These are phyloP conservation scores for Adrianichthys oophorus DNA, from an alignment of 2,797 vertebrate species.

Conservation along the genomic window DNA sequence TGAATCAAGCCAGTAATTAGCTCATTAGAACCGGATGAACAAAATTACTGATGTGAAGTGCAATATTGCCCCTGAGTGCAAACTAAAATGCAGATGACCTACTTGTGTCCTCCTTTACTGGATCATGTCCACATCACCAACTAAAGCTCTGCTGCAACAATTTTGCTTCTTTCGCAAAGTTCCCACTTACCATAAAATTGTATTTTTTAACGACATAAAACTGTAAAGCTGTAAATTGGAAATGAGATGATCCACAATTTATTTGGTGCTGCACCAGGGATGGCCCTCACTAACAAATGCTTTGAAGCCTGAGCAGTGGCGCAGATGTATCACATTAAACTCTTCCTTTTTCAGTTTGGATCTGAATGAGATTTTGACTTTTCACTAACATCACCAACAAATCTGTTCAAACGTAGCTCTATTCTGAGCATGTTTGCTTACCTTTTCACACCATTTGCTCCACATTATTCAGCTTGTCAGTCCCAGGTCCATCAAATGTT, in stretches of 20 bases:
- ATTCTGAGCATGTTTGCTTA: conserved; percentile 14
- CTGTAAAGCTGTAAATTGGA: conserved; percentile 9
- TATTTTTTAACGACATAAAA: background rate
- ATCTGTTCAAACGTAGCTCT: too few species aligned
- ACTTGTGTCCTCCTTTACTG: conserved; percentile 45
- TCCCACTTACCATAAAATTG: background rate
- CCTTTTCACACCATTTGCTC: conserved; percentile 24
- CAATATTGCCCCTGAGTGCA: conserved; percentile 31
- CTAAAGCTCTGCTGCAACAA: conserved; percentile 7
- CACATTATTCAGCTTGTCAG: conserved; percentile 22
- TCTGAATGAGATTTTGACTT: background rate
- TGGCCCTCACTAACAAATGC: background rate
- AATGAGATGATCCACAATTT: conserved; percentile 3
- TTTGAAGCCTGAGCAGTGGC: conserved; percentile 3
- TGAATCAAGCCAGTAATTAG: conserved; percentile 37
- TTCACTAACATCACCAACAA: background rate
- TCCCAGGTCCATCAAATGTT: background rate
- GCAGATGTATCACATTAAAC: conserved; percentile 10
- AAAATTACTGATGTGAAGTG: conserved; percentile 50
- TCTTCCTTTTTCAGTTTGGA: conserved; percentile 1
- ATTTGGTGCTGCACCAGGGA: conserved; percentile 1
- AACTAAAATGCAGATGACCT: conserved; percentile 38
- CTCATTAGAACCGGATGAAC: conserved; percentile 51
- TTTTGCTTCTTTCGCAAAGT: conserved; percentile 1
- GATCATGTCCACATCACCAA: conserved; percentile 23